A percentile compares a stretch with the other conserved stretches of the same genome.
phyloP scores from a whole-genome alignment of 2,113 vertebrate genomes.

The Meles meles region DNA sequence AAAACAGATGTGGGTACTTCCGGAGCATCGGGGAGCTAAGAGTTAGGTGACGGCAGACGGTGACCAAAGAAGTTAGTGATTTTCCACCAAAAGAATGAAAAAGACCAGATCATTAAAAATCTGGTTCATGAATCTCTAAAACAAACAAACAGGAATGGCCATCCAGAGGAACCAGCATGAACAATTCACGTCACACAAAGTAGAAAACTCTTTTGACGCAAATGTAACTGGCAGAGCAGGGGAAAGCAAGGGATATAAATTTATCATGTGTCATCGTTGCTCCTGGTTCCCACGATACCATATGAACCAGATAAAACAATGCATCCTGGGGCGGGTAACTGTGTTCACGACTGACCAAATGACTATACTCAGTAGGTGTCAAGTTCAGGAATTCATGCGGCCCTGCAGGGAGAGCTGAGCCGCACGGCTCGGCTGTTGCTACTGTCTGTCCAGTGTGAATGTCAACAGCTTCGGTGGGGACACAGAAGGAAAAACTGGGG shows the following conservation, averaged over 20 bases:
- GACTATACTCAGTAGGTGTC: not conserved
- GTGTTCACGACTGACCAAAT: not conserved
- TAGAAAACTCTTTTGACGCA: not conserved
- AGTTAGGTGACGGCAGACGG: not conserved
- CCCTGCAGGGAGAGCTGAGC: not conserved
- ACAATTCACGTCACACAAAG: not conserved
- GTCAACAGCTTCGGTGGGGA: not conserved
- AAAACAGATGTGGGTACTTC: accelerated
- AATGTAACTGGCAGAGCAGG: not conserved
- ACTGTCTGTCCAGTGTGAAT: not conserved
- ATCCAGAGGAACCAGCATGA: not conserved
- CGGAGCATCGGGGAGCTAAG: not conserved
- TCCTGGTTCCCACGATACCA: not conserved
- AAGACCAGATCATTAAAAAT: not conserved
- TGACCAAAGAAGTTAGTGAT: not conserved
- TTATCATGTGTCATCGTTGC: not conserved
- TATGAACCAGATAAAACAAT: not conserved
- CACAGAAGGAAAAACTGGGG: not conserved
- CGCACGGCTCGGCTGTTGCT: not conserved
- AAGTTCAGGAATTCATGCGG: not conserved
- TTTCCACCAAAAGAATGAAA: not conserved
- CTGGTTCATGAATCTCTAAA: not conserved
- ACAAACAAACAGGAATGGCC: not conserved
- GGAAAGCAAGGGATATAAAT: not conserved
- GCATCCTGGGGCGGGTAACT: not conserved